Evolutionary conservation across 2,888 invertebrate genomes (phyloP), one percentile per base, ranked within the genome.

Genomic region (Villa cingulata): DNA sequence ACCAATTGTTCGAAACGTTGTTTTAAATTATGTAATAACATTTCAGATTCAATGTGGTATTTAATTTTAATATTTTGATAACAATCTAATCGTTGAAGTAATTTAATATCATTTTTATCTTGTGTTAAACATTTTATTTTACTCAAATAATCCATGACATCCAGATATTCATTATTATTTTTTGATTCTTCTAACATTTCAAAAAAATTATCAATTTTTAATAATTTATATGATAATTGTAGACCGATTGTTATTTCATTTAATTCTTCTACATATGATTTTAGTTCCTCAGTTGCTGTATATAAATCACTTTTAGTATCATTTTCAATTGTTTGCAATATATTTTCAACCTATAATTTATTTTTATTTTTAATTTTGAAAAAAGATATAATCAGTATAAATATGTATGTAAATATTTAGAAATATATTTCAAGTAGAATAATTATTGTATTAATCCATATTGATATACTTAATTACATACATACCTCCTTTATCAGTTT

Each of bases 301-400:
- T 72, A 65, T 37, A 85, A 68, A 53, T 81, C 77, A 19, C 73
- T 70, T 62, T 77, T 75, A 1, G 78, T 76, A 50, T 75, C 72
- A 43, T 75, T 71, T 57, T 82, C 78, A 51, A 86, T 55, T n/a
- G 57, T 59, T 16, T 61, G 56, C 0, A 67, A 51, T 12, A 68
- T 49, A 23, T 63, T 53, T 20, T 58, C 57, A 0, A 57, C 52
- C 54, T 59, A 27, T 9, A 9, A 2, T 27, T 9, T 27, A 27
- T 9, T 1, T 9, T 27, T 6, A 10, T 27, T 27, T 27, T 2
- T 10, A 27, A 6, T 2, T 27, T 4, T 6, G 27, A 27, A 4
- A 27, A 27, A 27, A 6, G 9, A 27, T 6, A 27, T 27, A 27
- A 27, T 27, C 6, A 27, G 10, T 9, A 2, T 9, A 27, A 9